Percentiles rank a stretch among this genome's conserved stretches.
Conservation (phyloP, 2,113 vertebrate species). For the Panthera uncia region DNA sequence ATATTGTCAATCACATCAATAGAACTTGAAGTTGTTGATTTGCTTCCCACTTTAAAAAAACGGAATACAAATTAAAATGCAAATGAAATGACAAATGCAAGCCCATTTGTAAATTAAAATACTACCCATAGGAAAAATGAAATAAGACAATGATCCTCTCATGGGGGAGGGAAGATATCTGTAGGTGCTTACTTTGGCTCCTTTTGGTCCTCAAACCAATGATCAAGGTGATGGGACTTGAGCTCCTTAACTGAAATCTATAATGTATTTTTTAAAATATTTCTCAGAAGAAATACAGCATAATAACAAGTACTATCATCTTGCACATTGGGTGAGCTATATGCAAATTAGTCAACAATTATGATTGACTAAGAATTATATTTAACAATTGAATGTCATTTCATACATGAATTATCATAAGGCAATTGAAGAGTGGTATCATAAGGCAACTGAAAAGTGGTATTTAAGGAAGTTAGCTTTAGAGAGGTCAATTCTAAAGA, state of each 20-base stretch:
- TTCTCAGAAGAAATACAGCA: constrained; percentile 34
- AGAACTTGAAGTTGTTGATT: constrained; percentile 77
- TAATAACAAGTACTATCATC: constrained; percentile 66
- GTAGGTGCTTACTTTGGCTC: neutral
- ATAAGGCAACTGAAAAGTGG: constrained; percentile 60
- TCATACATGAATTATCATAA: constrained; percentile 80
- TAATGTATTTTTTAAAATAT: neutral
- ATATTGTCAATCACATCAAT: constrained; percentile 78
- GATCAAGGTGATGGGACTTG: neutral
- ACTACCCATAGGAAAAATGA: constrained; percentile 46
- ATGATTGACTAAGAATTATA: constrained; percentile 75
- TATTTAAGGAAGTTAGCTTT: constrained; percentile 16
- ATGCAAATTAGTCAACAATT: constrained; percentile 79
- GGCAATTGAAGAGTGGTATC: constrained; percentile 66
- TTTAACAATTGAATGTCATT: constrained; percentile 79
- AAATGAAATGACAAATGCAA: constrained; percentile 73
- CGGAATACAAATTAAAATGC: constrained; percentile 76
- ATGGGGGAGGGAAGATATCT: neutral
- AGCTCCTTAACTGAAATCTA: neutral
- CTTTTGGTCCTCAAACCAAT: constrained; percentile 7
- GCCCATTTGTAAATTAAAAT: constrained; percentile 74
- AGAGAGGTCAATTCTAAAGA: constrained; percentile 52
- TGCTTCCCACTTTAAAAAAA: constrained; percentile 75
- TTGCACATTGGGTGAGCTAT: constrained; percentile 56
- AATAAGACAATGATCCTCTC: constrained; percentile 15